These are phyloP conservation scores for Geotrupes spiniger DNA, from an alignment of 2,888 invertebrate species.

Conservation along the genomic window DNA sequence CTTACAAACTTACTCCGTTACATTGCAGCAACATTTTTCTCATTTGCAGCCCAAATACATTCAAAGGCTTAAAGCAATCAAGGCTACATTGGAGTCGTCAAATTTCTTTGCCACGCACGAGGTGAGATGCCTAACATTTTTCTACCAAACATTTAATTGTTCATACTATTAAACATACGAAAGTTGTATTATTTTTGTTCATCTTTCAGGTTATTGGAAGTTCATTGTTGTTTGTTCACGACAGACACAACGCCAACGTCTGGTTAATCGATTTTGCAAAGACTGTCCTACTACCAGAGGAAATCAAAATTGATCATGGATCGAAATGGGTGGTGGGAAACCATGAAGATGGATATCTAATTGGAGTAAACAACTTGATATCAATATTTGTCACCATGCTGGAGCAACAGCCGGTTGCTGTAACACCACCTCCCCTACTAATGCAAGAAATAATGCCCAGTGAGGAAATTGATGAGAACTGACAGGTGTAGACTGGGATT, in stretches of 20 bases:
- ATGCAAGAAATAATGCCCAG: slow-evolving; percentile 27
- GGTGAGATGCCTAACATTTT: slow-evolving; percentile 42
- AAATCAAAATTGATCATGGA: slow-evolving; percentile 72
- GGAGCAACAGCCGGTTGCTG: slow-evolving; percentile 46
- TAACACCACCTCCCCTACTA: slow-evolving; percentile 40
- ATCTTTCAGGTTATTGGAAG: slow-evolving; percentile 78
- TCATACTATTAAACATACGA: too few relatives aligned
- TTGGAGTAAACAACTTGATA: slow-evolving; percentile 87
- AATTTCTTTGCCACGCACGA: slow-evolving; percentile 91
- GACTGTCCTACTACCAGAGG: slow-evolving; percentile 77
- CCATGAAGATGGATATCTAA: slow-evolving; percentile 94
- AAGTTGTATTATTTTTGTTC: background rate
- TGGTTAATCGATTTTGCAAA: slow-evolving; percentile 99
- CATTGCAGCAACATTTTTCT: too few relatives aligned
- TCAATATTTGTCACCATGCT: slow-evolving; percentile 72
- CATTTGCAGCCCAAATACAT: slow-evolving; percentile 80
- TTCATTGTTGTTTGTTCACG: slow-evolving; percentile 92
- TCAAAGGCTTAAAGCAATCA: slow-evolving; percentile 79
- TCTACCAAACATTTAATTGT: background rate
- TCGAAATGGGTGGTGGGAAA: slow-evolving; percentile 91
- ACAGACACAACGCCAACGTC: slow-evolving; percentile 79
- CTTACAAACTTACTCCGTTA: too few relatives aligned
- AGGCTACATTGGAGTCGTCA: slow-evolving; percentile 78
- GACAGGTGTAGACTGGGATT: background rate
- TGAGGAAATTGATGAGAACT: background rate